Evolutionary conservation across 2,113 vertebrate genomes (phyloP), one percentile per base, ranked within the genome.

Genomic region (Fukomys damarensis): DNA sequence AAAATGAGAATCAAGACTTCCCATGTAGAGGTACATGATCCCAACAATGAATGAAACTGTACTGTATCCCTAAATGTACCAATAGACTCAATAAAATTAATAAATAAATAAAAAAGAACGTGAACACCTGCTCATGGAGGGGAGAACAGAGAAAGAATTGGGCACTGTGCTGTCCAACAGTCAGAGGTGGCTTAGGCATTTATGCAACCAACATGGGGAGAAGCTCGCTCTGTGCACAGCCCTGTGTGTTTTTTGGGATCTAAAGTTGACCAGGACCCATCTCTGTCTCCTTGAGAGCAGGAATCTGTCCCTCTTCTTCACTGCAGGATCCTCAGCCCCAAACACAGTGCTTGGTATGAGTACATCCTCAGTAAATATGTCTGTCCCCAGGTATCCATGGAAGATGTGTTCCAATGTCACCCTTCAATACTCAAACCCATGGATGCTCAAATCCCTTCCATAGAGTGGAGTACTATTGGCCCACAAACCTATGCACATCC

Each of bases 171-270:
- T 30, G 22, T 35, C 80, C 79, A 19, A 12, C 5, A 30, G 38
- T 56, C 84, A 49, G 61, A 80, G 56, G 59, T 58, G 38, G 41
- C 35, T 17, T 12, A 1, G 26, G 46, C 16, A 28, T 10, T 35
- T 26, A 54, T 10, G 52, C 41, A n/a, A 0, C 41, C 32, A 4
- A n/a, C 3, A 35, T 0, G 12, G 20, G 61, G 4, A n/a, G n/a
- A 19, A 3, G 2, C 3, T n/a, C 3, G 1, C 43, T 89, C 49
- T 17, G 2, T 7, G 16, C 56, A 49, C 16, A 80, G 68, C 61
- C 90, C 59, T 8, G 12, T 9, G 61, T 59, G 7, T n/a, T n/a
- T n/a, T n/a, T n/a, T n/a, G n/a, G n/a, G n/a, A n/a, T n/a, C n/a
- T n/a, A n/a, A n/a, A n/a, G n/a, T n/a, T n/a, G n/a, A n/a, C n/a